A percentile compares a stretch with the other conserved stretches of the same genome.
These are phyloP conservation scores for Danionella cerebrum DNA, from an alignment of 2,113 vertebrate species.

Conservation along the genomic window DNA sequence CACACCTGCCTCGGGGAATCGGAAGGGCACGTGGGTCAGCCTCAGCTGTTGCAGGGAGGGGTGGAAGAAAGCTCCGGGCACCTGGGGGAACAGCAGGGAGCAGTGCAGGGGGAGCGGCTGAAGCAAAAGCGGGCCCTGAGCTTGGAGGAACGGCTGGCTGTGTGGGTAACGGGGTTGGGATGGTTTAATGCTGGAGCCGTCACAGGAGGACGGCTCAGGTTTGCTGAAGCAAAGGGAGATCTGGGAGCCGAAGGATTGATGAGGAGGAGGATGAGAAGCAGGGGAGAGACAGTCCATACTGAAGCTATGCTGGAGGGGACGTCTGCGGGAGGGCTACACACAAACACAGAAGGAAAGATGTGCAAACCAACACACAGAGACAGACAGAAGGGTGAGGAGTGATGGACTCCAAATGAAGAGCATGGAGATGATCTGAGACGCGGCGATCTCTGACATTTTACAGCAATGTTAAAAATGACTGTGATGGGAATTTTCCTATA, in stretches of 20 bases:
- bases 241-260: constrained; percentile 19
- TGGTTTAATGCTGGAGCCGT: neutral
- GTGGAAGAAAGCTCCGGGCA: constrained; percentile 14
- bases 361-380: neutral
- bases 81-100: constrained; percentile 18
- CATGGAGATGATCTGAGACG: too few species aligned
- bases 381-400: constrained; percentile 19
- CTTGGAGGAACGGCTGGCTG: neutral
- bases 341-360: constrained; percentile 11
- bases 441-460: too few species aligned
- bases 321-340: constrained; percentile 34
- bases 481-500: too few species aligned
- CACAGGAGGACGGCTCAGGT: neutral
- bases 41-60: constrained; percentile 6
- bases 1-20: constrained; percentile 37
- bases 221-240: constrained; percentile 27
- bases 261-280: neutral
- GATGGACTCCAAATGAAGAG: too few species aligned
- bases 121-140: constrained; percentile 2
- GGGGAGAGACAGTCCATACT: constrained; percentile 47
- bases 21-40: constrained; percentile 20
- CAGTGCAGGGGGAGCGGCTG: constrained; percentile 8
- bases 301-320: constrained; percentile 33
- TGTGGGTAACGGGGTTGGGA: neutral
- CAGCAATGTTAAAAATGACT: too few species aligned